phyloP scores from a whole-genome alignment of 2,113 vertebrate genomes.

The Dromaius novaehollandiae region DNA sequence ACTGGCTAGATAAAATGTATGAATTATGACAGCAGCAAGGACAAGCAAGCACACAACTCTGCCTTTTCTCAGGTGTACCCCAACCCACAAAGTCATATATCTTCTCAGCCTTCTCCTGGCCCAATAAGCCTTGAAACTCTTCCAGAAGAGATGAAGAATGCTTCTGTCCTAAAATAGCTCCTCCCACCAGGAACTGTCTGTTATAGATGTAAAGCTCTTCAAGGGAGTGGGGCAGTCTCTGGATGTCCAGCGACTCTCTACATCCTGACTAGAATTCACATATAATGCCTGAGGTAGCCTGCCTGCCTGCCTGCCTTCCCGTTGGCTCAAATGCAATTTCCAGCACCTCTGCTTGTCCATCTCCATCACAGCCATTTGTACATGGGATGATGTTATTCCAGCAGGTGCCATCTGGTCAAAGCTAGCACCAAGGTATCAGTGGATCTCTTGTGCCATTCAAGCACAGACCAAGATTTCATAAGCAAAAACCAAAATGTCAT shows the following conservation, averaged over 20 bases:
- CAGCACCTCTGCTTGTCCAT: background rate
- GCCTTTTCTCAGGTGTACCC: background rate
- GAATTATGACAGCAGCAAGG: background rate
- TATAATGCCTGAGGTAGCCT: background rate
- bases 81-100: accelerated
- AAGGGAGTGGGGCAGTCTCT: background rate
- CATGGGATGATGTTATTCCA: background rate
- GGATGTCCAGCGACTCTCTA: background rate
- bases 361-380: background rate
- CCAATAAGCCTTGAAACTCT: background rate
- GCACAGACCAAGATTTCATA: background rate
- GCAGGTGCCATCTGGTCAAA: background rate
- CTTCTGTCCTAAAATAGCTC: background rate
- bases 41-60: background rate
- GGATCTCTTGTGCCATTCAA: background rate
- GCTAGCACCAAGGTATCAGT: background rate
- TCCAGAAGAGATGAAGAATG: background rate
- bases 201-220: background rate
- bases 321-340: background rate
- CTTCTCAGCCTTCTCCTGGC: background rate
- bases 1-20: background rate
- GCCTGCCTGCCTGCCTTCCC: background rate
- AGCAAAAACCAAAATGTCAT: background rate
- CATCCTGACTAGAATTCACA: background rate
- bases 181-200: background rate